Conservation (phyloP, 2,797 vertebrate species). For the Okamejei kenojei region DNA sequence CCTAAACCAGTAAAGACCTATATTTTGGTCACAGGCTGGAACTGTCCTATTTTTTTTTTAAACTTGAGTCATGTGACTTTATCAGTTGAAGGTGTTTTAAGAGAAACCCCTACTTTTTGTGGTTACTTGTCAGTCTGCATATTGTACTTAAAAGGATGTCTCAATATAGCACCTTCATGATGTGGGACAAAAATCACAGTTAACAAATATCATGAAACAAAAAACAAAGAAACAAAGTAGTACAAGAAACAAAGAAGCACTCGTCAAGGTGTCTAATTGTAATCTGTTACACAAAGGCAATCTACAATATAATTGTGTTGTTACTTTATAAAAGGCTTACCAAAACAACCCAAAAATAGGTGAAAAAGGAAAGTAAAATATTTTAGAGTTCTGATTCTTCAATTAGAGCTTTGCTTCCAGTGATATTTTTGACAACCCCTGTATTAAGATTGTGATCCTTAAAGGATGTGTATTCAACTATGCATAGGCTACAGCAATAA, state of each 20-base stretch:
- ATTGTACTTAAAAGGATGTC: slow-evolving; percentile 32
- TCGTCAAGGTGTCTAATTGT: slow-evolving; percentile 19
- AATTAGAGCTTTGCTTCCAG: slow-evolving; percentile 9
- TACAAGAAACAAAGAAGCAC: slow-evolving; percentile 29
- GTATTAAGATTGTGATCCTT: background rate
- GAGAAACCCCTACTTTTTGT: slow-evolving; percentile 70
- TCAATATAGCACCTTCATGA: slow-evolving; percentile 24
- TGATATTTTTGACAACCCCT: slow-evolving; percentile 15
- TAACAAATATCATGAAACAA: slow-evolving; percentile 14
- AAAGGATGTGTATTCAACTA: slow-evolving; percentile 23
- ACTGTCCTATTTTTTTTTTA: slow-evolving; percentile 60
- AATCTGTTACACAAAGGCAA: slow-evolving; percentile 34
- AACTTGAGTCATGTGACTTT: slow-evolving; percentile 68
- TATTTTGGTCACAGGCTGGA: slow-evolving; percentile 72
- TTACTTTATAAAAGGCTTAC: slow-evolving; percentile 27
- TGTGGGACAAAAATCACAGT: slow-evolving; percentile 33
- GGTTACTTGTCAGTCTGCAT: slow-evolving; percentile 22
- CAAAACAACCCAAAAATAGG: background rate
- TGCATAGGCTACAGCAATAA: slow-evolving; percentile 21
- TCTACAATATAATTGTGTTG: background rate
- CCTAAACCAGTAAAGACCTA: slow-evolving; percentile 66
- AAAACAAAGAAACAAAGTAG: background rate
- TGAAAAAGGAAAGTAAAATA: background rate
- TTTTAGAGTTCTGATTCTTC: slow-evolving; percentile 14
- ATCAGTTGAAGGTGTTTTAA: slow-evolving; percentile 63